Evolutionary conservation across 92 coral and sea anemone species (phyloP), one percentile per base, ranked within the genome.

Genomic region (Metridium senile): DNA sequence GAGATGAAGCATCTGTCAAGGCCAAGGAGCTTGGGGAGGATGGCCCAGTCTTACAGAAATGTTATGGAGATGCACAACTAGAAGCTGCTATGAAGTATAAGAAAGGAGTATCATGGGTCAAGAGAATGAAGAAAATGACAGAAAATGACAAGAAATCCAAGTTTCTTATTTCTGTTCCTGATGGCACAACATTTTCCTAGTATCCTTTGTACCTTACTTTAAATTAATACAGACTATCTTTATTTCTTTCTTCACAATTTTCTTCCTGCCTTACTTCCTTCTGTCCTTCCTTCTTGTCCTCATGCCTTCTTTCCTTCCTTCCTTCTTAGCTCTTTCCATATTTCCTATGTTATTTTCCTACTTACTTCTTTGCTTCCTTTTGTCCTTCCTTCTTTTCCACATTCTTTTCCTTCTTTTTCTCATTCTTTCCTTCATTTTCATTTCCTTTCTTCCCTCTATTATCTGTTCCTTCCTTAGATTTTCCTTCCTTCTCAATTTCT

Each of bases 31-130:
- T 79, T 22, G 90, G 93, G 0, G 85, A 87, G 33, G 95, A 93
- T 67, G 93, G 97, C 1, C 97, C 89, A 13, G 78, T 92, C 1
- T 67, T 95, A 21, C 87, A 86, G 39, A 95, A 83, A 65, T 79
- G 56, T 46, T 95, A 95, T 77, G 99, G 99, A 2, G 99, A 89
- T 74, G 70, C 91, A 30, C 94, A 92, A 32, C 87, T 87, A 22
- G 98, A 92, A 18, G 88, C 88, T 17, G 90, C 91, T 17, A 56
- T 85, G 64, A 88, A 83, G 79, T 90, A 91, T 76, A 91, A 91
- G 78, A 91, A 91, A 68, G 97, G 97, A 6, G 97, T 91, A 34
- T 86, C 97, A 0, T 91, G 97, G 97, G 93, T 90, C 18, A 91
- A 91, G 57, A 76, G 97, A 22, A 89, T 88, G 93, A 88, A 85